Base-by-base conservation (phyloP, 2,888 invertebrate genomes). In the Chirona hameri region DNA sequence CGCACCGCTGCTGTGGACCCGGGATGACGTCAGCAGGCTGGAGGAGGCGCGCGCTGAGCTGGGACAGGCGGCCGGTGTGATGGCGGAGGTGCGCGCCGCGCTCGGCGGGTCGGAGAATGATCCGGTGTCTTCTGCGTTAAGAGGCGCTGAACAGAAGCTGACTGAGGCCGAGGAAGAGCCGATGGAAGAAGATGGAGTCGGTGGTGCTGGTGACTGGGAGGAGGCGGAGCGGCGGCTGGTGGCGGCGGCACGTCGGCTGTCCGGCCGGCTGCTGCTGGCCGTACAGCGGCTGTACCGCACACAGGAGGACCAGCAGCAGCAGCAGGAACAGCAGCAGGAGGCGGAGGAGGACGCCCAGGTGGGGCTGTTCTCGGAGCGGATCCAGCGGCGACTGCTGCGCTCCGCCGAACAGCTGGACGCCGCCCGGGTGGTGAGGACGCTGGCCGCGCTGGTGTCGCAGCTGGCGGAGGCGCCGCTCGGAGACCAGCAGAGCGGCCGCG, bases 41-140 rank as follows among this genome's bases (percentile, higher is more conserved):
- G 76, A 76, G 76, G 76, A 76, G 76, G 76, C 76, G 21, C 39
- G 24, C 76, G 39, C 21, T 18, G 76, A 76, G 76, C 76, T 76
- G 76, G 21, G 18, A 4, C 39, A 76, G 39, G 24, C 39, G 9
- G 39, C 21, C 31, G 39, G 12, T 21, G 39, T 29, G 39, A 29
- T 76, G 21, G 5, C 21, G 14, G 31, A 14, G 24, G 4, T 76
- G 39, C 76, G 76, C 5, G 21, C 5, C 39, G 0, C 7, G 39
- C 76, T 76, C 5, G 21, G 76, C 39, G 18, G 9, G 0, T 7
- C 21, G 5, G 39, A 18, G 31, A 10, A 18, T 0, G 31, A 39
- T 15, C 39, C 76, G 21, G 15, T 76, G 76, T 3, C 39, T 31
- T 9, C 39, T 1, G 76, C 76, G 18, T 39, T 76, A 29, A 18